Base-by-base conservation (phyloP, 2,113 vertebrate species). In the Scolopax mira region DNA sequence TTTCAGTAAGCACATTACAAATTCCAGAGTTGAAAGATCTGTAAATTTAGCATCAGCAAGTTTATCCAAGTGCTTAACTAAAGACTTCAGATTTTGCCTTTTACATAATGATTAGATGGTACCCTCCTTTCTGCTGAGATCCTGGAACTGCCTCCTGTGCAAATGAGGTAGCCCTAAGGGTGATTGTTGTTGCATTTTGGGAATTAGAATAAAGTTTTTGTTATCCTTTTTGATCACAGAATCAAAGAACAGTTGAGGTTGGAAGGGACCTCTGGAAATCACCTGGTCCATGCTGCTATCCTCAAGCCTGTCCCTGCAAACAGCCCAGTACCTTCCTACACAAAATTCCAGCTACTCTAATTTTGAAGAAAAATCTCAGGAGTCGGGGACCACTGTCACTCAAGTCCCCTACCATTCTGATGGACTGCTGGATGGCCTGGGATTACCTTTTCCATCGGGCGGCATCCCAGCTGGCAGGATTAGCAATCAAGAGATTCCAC, bases 111-210 rank as follows among this genome's bases (percentile, higher is more conserved):
- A 52, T 73, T 57, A 82, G 52, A 79, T 85, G 10, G 10, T 70
- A 24, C 6, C 66, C 15, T 37, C 35, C n/a, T 88, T 77, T 90
- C 42, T 73, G 35, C 54, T 72, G 57, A 72, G 67, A 70, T 66
- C 6, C 49, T 88, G 74, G 12, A 91, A 73, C 12, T 46, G 23
- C 11, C 61, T 35, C 28, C 39, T 30, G 9, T 51, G 39, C 3
- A 77, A 46, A 85, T 51, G 27, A 80, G 25, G 11, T 21, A 42
- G n/a, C 16, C 37, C 27, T 30, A 24, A 82, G 25, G 23, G 23
- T 0, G 0, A 60, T 17, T 5, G 0, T 16, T 82, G 7, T 10
- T 85, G 18, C 9, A 39, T 79, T 77, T 73, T 18, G 37, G 21
- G 18, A 72, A 51, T 24, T 58, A n/a, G 5, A 35, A 37, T 23